phyloP scores from a whole-genome alignment of 2,113 vertebrate genomes.

The Romanogobio albipinnatus region DNA sequence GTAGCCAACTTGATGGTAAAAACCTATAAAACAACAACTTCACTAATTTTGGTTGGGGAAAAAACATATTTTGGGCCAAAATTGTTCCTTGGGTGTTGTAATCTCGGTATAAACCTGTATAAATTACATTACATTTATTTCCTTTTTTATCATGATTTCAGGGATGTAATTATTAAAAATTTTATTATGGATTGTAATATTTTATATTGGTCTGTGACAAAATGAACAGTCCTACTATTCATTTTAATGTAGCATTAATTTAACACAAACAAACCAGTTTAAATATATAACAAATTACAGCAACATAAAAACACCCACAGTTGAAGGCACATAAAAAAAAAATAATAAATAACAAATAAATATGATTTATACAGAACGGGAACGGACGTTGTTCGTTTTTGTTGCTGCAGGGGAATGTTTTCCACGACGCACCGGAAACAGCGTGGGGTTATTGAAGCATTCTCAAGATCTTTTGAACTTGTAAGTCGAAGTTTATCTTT shows the following conservation, averaged over 20 bases:
- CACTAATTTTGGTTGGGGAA: too few relatives aligned
- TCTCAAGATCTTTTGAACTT: neutral
- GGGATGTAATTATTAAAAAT: neutral
- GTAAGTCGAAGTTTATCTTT: constrained; percentile 17
- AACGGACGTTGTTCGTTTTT: neutral
- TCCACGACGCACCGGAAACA: constrained; percentile 67
- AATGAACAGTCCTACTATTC: neutral
- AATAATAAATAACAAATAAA: neutral
- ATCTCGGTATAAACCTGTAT: neutral
- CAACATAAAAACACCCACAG: neutral
- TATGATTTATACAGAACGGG: neutral
- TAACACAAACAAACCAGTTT: too few relatives aligned
- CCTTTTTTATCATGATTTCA: neutral
- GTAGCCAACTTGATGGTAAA: neutral
- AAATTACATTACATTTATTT: neutral
- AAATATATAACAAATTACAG: too few relatives aligned
- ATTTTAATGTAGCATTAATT: neutral
- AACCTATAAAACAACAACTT: too few relatives aligned
- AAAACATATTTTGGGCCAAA: too few relatives aligned
- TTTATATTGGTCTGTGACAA: neutral
- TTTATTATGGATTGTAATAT: neutral
- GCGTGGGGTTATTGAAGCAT: constrained; percentile 60
- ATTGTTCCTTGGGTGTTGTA: too few relatives aligned
- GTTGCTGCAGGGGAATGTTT: constrained; percentile 43
- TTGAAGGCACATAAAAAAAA: neutral